These are phyloP conservation scores for Hoplodrina ambigua DNA, from an alignment of 2,888 invertebrate species.

Conservation along the genomic window DNA sequence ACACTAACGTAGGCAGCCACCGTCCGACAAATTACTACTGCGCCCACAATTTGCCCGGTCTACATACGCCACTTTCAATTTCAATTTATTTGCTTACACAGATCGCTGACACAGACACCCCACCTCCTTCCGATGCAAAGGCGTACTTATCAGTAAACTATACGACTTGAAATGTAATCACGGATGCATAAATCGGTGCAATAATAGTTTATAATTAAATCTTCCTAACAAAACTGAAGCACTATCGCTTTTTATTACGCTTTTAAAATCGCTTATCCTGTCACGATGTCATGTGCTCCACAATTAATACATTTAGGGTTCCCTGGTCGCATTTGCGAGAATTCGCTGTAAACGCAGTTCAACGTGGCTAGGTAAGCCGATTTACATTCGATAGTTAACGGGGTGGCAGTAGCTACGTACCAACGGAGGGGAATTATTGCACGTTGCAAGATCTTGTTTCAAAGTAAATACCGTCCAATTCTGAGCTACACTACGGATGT, in stretches of 20 bases:
- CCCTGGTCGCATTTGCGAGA: not conserved
- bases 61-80: too few species aligned
- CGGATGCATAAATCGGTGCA: not conserved
- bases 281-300: not conserved
- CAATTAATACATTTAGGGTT: slow-evolving; percentile 6
- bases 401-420: not conserved
- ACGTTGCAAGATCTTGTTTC: slow-evolving; percentile 10
- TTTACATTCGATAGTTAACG: not conserved
- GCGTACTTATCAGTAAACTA: slow-evolving; percentile 15
- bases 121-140: not conserved
- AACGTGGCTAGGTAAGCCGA: not conserved
- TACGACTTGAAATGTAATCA: slow-evolving; percentile 20
- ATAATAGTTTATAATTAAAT: slow-evolving; percentile 27
- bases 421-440: not conserved
- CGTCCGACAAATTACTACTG: too few species aligned
- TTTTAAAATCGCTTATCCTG: slow-evolving; percentile 24
- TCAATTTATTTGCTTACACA: not conserved
- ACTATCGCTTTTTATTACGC: slow-evolving; percentile 16
- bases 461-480: slow-evolving; percentile 22
- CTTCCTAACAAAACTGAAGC: not conserved
- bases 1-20: too few species aligned
- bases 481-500: slow-evolving; percentile 1
- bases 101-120: slow-evolving; percentile 20
- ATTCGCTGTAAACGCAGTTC: slow-evolving; percentile 3
- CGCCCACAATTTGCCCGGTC: too few species aligned